A percentile compares a stretch with the other conserved stretches of the same genome.
Evolutionary conservation across 64 coral and sea anemone genomes (phyloP).

Genomic region (Pocillopora damicornis): DNA sequence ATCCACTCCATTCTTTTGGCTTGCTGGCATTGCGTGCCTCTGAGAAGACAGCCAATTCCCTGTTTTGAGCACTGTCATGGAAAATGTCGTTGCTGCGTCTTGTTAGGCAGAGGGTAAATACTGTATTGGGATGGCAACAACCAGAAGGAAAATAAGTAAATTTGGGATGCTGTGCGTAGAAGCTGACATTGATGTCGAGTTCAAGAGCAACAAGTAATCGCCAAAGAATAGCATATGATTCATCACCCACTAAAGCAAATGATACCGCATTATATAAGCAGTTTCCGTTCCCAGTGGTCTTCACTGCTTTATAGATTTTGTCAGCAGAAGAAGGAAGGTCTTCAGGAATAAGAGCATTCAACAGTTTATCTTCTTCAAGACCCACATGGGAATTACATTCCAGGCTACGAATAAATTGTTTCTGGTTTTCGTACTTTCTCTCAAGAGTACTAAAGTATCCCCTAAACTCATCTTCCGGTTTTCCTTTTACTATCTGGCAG

Average conservation of each 20-base stretch:
- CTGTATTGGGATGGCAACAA: background rate
- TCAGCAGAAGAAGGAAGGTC: background rate
- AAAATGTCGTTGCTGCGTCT: background rate
- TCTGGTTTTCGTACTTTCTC: conserved; percentile 1
- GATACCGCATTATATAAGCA: conserved; percentile 24
- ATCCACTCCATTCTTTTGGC: conserved; percentile 20
- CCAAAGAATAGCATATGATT: background rate
- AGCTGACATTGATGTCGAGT: background rate
- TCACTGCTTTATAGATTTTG: background rate
- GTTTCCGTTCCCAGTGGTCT: background rate
- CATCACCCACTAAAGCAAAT: conserved; percentile 10
- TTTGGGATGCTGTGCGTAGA: conserved; percentile 10
- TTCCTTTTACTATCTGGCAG: background rate
- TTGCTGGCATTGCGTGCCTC: background rate
- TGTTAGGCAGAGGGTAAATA: conserved; percentile 11
- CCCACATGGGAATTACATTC: conserved; percentile 13
- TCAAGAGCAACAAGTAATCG: conserved; percentile 16
- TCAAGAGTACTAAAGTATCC: background rate
- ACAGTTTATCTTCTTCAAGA: background rate
- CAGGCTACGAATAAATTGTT: background rate
- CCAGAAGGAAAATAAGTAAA: conserved; percentile 25
- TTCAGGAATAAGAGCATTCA: background rate
- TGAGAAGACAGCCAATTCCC: background rate
- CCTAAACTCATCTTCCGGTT: background rate
- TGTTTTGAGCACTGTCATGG: background rate